These are phyloP conservation scores for Protophormia terraenovae DNA, from an alignment of 2,888 invertebrate species.

Conservation along the genomic window DNA sequence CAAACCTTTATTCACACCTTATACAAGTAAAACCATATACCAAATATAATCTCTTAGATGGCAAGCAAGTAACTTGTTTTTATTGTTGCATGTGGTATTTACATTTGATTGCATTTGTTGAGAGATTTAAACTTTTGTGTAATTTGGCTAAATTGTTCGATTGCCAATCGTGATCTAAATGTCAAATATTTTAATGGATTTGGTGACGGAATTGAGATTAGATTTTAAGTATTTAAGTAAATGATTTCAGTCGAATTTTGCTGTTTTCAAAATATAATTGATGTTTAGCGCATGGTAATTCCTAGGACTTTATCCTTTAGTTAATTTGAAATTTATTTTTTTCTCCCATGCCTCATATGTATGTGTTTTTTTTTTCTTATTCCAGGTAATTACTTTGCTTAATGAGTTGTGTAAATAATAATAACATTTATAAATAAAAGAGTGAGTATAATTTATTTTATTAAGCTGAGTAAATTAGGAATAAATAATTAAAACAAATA, in stretches of 20 bases:
- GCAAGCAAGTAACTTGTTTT: background rate
- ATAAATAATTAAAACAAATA: background rate
- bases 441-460: background rate
- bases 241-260: too few relatives aligned
- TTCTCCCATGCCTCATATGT: background rate
- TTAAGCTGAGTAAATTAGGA: background rate
- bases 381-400: slow-evolving; percentile 18
- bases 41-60: background rate
- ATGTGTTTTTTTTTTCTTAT: background rate
- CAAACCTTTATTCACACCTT: background rate
- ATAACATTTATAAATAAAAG: background rate
- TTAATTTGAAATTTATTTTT: background rate
- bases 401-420: background rate
- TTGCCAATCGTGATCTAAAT: background rate
- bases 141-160: background rate
- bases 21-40: background rate
- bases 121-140: background rate
- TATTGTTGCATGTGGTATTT: background rate
- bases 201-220: background rate
- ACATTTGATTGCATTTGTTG: background rate
- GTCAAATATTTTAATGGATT: background rate
- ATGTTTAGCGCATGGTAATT: background rate
- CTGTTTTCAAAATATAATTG: background rate
- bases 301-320: background rate
- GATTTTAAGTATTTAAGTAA: background rate